These are phyloP conservation scores for Mesochorus sp. DNA, from an alignment of 2,888 invertebrate species.

Conservation along the genomic window DNA sequence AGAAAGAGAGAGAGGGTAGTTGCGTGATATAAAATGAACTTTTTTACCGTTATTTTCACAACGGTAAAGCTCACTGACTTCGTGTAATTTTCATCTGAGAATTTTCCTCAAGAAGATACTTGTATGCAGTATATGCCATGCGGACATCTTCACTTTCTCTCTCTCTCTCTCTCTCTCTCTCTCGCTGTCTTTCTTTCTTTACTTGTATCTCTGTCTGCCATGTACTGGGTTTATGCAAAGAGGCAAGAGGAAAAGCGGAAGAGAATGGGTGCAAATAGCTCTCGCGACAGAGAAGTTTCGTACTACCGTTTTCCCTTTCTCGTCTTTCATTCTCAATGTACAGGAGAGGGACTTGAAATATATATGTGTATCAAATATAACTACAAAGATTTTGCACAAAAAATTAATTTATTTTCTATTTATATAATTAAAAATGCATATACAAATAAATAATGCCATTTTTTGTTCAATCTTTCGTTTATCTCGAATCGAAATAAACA, in stretches of 20 bases:
- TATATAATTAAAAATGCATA: too few relatives aligned
- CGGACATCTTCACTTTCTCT: conserved; percentile 7
- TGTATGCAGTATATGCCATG: background rate
- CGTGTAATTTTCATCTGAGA: background rate
- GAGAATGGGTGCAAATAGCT: conserved; percentile 39
- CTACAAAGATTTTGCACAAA: too few relatives aligned
- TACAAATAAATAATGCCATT: too few relatives aligned
- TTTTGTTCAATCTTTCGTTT: background rate
- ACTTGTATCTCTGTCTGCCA: too few relatives aligned
- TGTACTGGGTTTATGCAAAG: background rate
- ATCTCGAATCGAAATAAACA: background rate
- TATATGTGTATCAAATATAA: too few relatives aligned
- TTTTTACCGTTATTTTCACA: background rate
- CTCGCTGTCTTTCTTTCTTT: background rate
- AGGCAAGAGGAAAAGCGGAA: conserved; percentile 18
- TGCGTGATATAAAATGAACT: background rate
- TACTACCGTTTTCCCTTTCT: conserved; percentile 28
- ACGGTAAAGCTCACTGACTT: background rate
- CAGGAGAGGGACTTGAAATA: background rate
- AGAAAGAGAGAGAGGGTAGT: too few relatives aligned
- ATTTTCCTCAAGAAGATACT: background rate
- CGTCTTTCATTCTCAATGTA: conserved; percentile 23
- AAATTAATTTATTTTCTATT: background rate
- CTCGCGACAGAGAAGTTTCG: conserved; percentile 38
- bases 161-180: background rate